A percentile compares a stretch with the other conserved stretches of the same genome.
These are phyloP conservation scores for Pycnomerus fuliginosus DNA, from an alignment of 2,888 invertebrate genomes.

Conservation along the genomic window DNA sequence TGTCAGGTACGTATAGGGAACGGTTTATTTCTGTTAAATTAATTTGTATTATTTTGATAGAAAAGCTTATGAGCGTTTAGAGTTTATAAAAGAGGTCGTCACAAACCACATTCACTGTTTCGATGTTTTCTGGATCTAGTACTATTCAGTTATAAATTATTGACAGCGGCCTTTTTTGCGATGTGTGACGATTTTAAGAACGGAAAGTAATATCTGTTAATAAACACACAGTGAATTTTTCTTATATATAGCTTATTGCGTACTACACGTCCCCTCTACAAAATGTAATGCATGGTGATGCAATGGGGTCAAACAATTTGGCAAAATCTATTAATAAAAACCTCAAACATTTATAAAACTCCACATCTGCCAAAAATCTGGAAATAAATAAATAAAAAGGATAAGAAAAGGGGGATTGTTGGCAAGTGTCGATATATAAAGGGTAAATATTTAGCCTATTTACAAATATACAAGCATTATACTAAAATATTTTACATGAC, in stretches of 20 bases:
- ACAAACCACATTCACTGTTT: no score
- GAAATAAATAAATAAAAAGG: conserved; percentile 5
- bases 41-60: conserved; percentile 2
- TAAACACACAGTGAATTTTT: conserved; percentile 24
- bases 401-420: conserved; percentile 12
- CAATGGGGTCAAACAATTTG: conserved; percentile 39
- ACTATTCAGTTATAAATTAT: no score
- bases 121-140: no score
- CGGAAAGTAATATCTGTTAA: conserved; percentile 11
- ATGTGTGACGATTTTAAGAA: no score
- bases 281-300: conserved; percentile 41
- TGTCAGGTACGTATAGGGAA: conserved; percentile 51
- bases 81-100: no score
- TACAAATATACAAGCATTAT: conserved; percentile 52
- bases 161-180: no score
- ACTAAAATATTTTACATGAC: conserved; percentile 51
- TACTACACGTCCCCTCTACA: conserved; percentile 49
- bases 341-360: conserved; percentile 44
- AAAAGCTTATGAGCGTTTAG: conserved; percentile 4
- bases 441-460: conserved; percentile 44
- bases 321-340: conserved; percentile 44
- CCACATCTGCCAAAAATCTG: conserved; percentile 21
- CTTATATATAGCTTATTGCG: conserved; percentile 46
- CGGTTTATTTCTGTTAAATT: conserved; percentile 31
- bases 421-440: conserved; percentile 23